Base-by-base conservation (phyloP, 2,797 vertebrate genomes). In the Oryzias sinensis region DNA sequence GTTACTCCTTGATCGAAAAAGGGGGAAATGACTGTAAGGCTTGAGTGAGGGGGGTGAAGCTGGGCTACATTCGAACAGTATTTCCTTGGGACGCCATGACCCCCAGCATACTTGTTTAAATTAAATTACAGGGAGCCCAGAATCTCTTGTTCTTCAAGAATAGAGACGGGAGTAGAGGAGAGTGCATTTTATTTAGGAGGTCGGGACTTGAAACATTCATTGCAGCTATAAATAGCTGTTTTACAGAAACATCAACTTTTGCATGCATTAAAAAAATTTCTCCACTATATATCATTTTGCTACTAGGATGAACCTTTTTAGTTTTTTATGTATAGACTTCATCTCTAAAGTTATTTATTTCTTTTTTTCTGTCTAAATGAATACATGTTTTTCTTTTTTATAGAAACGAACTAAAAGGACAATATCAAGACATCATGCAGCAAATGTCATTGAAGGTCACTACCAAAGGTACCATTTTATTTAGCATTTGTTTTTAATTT, bases 391-490 rank as follows among this genome's bases (percentile, higher is more conserved):
- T 5, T 59, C n/a, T 68, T 64, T 62, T 24, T 87, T 85, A 78
- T 83, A 98, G 95, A 98, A 97, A 91, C 89, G 94, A 78, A 96
- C 93, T 82, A 98, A 97, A 91, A 95, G 91, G 88, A 97, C 93
- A 47, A 86, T 96, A 82, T 92, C 80, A 65, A 95, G 92, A 58
- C 95, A 96, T 87, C 95, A 97, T 56, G 84, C 91, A 57, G 84
- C 90, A 45, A 95, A 97, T 68, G 92, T 92, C 46, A 89, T 93
- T 55, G 94, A 95, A 89, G 87, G 63, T 84, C 93, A 97, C 82
- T 98, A 97, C 82, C 91, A 93, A 85, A 95, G 90, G 92, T 93
- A 74, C 48, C 59, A 54, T 70, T 25, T 41, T 63, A 25, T 47
- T n/a, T 57, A 7, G 48, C 46, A 22, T 57, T 76, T 63, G 41